phyloP scores from a whole-genome alignment of 2,888 invertebrate species.

The Eurytoma californica region DNA sequence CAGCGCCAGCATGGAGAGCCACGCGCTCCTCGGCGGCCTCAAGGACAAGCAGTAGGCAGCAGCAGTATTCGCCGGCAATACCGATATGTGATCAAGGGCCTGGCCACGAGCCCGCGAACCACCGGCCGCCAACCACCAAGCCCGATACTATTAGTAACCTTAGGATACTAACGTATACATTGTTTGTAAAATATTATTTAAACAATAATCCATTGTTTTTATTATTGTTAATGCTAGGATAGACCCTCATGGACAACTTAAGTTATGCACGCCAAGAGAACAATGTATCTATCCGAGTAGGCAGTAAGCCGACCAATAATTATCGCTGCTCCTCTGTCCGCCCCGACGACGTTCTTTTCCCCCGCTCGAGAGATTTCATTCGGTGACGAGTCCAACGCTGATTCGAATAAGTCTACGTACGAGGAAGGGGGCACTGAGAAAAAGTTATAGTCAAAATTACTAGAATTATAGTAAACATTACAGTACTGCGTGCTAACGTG shows the following conservation, averaged over 20 bases:
- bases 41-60: constrained; percentile 64
- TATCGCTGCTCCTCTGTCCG: no score
- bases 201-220: constrained; percentile 60
- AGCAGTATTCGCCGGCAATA: constrained; percentile 38
- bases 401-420: no score
- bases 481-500: no score
- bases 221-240: constrained; percentile 62
- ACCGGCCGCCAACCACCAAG: constrained; percentile 1
- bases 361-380: no score
- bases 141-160: constrained; percentile 26
- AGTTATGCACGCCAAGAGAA: not conserved
- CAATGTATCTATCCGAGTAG: no score
- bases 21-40: constrained; percentile 71
- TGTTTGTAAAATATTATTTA: constrained; percentile 55
- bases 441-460: no score
- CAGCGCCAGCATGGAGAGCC: constrained; percentile 72
- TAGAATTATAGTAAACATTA: no score
- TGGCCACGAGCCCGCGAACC: not conserved
- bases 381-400: no score
- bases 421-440: no score
- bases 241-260: constrained; percentile 51
- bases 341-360: no score
- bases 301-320: no score
- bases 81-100: constrained; percentile 52
- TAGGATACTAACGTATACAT: constrained; percentile 50